Conservation (phyloP, 2,113 vertebrate species). For the Hylia prasina region DNA sequence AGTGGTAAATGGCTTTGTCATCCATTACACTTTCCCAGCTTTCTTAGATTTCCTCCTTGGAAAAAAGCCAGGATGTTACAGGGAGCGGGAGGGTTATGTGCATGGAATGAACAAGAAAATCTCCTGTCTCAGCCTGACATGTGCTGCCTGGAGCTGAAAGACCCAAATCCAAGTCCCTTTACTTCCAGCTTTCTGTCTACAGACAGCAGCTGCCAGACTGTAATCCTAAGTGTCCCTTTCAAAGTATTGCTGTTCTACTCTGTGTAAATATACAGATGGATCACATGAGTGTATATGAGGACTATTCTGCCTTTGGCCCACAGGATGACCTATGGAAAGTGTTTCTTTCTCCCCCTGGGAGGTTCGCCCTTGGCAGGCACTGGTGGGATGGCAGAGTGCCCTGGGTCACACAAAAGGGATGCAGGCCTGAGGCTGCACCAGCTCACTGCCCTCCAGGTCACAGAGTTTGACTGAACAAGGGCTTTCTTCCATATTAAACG, state of each 20-base stretch:
- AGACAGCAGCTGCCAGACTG: neutral
- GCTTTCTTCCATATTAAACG: neutral
- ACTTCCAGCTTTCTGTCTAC: neutral
- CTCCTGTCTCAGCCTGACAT: neutral
- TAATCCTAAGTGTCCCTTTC: neutral
- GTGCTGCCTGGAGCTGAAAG: neutral
- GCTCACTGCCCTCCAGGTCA: rapidly evolving
- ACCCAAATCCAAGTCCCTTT: neutral
- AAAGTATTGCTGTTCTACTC: neutral
- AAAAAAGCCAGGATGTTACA: neutral
- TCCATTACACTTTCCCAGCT: conserved; percentile 17
- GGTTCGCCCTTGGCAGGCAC: neutral
- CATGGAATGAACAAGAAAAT: conserved; percentile 15
- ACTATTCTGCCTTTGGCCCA: neutral
- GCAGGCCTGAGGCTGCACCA: neutral
- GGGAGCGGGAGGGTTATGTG: neutral
- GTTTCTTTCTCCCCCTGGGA: neutral
- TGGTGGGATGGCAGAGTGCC: neutral
- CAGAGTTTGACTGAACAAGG: neutral
- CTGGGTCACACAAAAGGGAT: neutral
- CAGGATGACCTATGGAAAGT: neutral
- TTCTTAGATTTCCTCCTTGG: conserved; percentile 44
- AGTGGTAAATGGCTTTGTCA: conserved; percentile 37
- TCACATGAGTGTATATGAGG: rapidly evolving
- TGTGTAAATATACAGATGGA: neutral